phyloP scores from a whole-genome alignment of 2,113 vertebrate genomes.

The Anser brachyrhynchus region DNA sequence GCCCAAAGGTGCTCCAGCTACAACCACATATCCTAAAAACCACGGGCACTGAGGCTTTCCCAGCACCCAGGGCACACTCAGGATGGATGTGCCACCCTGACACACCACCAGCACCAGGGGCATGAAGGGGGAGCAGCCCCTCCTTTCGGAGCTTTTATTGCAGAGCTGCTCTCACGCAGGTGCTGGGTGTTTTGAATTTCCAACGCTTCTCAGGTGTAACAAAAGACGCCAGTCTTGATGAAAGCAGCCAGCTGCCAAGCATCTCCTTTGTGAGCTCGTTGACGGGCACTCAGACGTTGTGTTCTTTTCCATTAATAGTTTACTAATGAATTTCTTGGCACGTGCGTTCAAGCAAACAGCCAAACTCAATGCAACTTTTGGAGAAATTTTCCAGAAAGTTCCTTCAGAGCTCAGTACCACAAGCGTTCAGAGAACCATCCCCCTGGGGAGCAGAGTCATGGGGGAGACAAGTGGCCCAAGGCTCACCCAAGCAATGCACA shows the following conservation, averaged over 20 bases:
- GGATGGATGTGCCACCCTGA: rapidly evolving
- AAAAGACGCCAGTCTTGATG: not conserved
- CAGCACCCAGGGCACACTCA: rapidly evolving
- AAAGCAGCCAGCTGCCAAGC: not conserved
- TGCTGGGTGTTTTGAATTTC: not conserved
- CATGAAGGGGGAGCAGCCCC: rapidly evolving
- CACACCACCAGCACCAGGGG: rapidly evolving
- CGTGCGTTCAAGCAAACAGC: not conserved
- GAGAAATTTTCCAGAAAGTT: not conserved
- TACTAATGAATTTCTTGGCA: slow-evolving; percentile 44
- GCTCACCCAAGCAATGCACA: not conserved
- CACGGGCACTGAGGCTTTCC: too few species aligned
- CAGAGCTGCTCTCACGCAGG: not conserved
- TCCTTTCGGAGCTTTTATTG: not conserved
- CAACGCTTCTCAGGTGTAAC: not conserved
- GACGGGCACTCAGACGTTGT: not conserved
- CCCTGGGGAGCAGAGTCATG: not conserved
- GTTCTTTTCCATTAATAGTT: slow-evolving; percentile 30
- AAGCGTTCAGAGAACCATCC: not conserved
- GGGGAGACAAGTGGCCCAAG: not conserved
- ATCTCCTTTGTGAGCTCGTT: not conserved
- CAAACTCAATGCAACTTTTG: not conserved
- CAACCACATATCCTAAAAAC: too few species aligned
- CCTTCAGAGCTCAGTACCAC: not conserved
- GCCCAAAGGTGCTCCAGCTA: not conserved